Percentiles rank a stretch among this genome's conserved stretches.
Conservation (phyloP, 2,888 invertebrate genomes). For the Ennomos fuscantarius region DNA sequence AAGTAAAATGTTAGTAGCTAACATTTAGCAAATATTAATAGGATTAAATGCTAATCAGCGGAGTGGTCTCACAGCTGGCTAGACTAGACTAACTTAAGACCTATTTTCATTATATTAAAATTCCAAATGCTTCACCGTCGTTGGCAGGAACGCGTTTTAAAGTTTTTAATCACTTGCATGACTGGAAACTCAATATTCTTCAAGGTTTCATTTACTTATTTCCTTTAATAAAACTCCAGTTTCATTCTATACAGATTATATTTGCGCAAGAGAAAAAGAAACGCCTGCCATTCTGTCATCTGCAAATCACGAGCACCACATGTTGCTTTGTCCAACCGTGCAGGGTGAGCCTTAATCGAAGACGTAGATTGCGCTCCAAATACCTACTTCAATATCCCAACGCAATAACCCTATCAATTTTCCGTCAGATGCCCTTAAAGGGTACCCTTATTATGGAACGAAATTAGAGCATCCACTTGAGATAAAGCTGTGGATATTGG, state of each 20-base stretch:
- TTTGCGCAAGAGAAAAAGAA: not conserved
- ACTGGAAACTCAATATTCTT: too few species aligned
- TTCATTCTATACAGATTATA: not conserved
- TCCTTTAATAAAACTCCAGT: not conserved
- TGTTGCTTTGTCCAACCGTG: constrained; percentile 25
- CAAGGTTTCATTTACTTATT: too few species aligned
- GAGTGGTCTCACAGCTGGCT: too few species aligned
- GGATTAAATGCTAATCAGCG: too few species aligned
- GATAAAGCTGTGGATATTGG: constrained; percentile 31
- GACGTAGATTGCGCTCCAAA: constrained; percentile 37
- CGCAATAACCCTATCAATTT: constrained; percentile 43
- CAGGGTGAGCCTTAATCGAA: constrained; percentile 36
- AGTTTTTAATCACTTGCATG: not conserved
- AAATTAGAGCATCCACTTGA: constrained; percentile 41
- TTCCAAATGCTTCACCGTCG: too few species aligned
- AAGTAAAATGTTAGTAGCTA: too few species aligned
- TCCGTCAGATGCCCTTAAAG: constrained; percentile 34
- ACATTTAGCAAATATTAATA: too few species aligned
- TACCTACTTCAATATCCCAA: constrained; percentile 31
- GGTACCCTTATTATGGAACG: constrained; percentile 34
- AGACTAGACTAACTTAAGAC: too few species aligned
- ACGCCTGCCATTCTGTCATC: not conserved
- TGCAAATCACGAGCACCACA: constrained; percentile 7
- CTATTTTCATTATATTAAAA: too few species aligned
- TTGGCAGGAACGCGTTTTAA: too few species aligned